Evolutionary conservation across 2,113 vertebrate genomes (phyloP).

Genomic region (Serranochromis macrocephalus): DNA sequence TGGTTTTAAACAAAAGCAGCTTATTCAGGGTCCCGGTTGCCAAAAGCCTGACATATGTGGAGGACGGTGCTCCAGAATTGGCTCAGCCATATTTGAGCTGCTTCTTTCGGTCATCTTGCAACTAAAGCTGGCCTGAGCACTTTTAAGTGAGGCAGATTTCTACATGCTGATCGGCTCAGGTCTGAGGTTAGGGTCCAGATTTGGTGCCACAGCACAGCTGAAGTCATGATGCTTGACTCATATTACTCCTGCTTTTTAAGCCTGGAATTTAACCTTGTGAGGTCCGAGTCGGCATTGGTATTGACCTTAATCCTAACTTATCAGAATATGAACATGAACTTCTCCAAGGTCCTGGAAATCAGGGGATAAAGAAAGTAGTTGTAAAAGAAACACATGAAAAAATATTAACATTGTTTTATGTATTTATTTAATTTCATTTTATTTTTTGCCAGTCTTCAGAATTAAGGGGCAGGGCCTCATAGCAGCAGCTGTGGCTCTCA

Average conservation of each 20-base stretch:
- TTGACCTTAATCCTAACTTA: fast-evolving
- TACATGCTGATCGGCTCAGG: neutral
- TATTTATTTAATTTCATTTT: neutral
- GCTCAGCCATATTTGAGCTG: neutral
- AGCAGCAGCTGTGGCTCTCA: neutral
- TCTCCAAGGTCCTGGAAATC: neutral
- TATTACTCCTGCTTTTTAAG: neutral
- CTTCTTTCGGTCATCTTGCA: neutral
- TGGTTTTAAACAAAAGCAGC: neutral
- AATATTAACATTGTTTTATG: neutral
- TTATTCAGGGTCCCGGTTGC: neutral
- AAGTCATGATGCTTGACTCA: neutral
- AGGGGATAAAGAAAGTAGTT: neutral
- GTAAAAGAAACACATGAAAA: neutral
- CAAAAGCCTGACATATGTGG: fast-evolving
- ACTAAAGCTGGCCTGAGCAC: neutral
- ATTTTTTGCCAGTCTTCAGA: neutral
- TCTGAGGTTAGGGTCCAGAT: neutral
- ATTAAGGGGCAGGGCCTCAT: neutral
- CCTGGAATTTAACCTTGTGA: neutral
- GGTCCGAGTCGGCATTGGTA: fast-evolving
- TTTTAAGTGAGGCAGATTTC: neutral
- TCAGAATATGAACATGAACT: neutral
- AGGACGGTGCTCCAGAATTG: fast-evolving
- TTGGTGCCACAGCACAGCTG: neutral